Percentiles rank a stretch among this genome's conserved stretches.
These are phyloP conservation scores for Jacana jacana DNA, from an alignment of 2,113 vertebrate genomes.

Conservation along the genomic window DNA sequence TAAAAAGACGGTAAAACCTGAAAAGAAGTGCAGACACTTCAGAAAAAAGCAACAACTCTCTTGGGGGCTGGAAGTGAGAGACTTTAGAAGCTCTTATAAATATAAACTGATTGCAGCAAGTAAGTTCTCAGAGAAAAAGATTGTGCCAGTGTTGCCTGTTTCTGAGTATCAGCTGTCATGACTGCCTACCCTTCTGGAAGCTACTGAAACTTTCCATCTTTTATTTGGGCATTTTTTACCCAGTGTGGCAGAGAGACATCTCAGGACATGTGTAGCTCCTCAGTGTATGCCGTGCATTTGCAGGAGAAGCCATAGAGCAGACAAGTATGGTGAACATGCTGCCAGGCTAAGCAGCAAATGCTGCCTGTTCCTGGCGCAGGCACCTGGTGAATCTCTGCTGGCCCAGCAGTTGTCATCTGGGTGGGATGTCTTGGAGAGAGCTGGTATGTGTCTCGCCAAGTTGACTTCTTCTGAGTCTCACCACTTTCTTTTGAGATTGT, in stretches of 20 bases:
- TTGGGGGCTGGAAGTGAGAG: neutral
- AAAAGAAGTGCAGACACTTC: neutral
- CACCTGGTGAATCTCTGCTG: too few relatives aligned
- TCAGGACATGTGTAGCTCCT: neutral
- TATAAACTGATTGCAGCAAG: neutral
- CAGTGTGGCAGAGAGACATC: rapidly evolving
- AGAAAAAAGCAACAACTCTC: neutral
- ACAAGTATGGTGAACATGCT: rapidly evolving
- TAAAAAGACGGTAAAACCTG: neutral
- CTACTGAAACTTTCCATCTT: neutral
- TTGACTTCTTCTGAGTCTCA: neutral
- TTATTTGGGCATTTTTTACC: rapidly evolving
- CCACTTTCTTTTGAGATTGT: neutral
- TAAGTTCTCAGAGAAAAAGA: neutral
- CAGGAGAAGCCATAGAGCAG: neutral
- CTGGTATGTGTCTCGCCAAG: neutral
- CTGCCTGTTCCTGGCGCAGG: rapidly evolving
- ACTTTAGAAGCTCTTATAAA: neutral
- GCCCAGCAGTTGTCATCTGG: neutral
- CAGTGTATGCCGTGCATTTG: rapidly evolving
- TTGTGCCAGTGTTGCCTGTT: neutral
- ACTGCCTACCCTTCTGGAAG: neutral
- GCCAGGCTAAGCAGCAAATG: neutral
- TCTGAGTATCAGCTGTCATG: neutral
- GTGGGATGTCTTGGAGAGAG: neutral